Base-by-base conservation (phyloP, 2,888 invertebrate genomes). In the Marasmarcha lunaedactyla region DNA sequence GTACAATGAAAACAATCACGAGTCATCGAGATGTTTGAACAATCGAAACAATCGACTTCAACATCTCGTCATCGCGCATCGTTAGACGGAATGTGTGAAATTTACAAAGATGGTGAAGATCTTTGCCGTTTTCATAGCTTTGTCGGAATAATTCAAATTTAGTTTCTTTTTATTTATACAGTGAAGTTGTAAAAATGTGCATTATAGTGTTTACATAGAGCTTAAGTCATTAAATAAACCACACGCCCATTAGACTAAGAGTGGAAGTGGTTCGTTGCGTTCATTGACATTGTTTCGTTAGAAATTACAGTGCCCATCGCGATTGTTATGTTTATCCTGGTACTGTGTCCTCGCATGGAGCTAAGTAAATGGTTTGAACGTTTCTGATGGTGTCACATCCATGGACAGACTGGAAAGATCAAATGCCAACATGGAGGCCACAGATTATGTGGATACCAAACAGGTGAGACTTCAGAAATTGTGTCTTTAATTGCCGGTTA, bases 401-500 rank as follows among this genome's bases (percentile, higher is more conserved):
- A 81, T 83, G 81, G 73, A 77, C 64, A 68, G 74, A 68, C 71
- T 71, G 69, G 78, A 78, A 60, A 70, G 78, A 69, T 71, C 77
- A 71, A 73, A 81, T 66, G 71, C 72, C 70, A 88, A 87, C 74
- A 86, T 86, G 86, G 87, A 88, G 77, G 74, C 84, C 60, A 74
- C 78, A 55, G 88, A 88, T 69, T 83, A 81, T 61, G 85, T 87
- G 76, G 86, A 86, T 63, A 86, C 87, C 51, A 87, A 86, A 85
- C 88, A 88, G 87, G 88, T 88, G 85, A 84, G 79, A 52, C 54
- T 55, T 51, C 55, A 53, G 45, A 30, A n/a, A n/a, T 11, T n/a
- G 12, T 34, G n/a, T 49, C 46, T 61, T 44, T 62, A 69, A 71
- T 69, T 73, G 74, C 81, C 79, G 79, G 79, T 73, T 68, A 60